Conservation (phyloP, 1,140 invertebrate species). For the Carposina sasakii region DNA sequence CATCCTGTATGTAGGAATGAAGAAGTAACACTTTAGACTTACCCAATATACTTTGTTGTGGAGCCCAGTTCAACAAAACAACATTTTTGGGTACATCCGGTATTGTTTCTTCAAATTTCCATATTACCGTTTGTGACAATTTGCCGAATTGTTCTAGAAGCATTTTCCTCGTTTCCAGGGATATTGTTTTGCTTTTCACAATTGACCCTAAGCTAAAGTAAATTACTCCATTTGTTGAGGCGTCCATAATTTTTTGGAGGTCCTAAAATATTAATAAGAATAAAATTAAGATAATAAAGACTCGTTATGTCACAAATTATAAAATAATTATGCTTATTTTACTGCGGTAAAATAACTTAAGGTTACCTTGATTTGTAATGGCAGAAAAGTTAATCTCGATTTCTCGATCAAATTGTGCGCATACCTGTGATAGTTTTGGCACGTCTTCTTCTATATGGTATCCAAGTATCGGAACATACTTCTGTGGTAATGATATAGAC, state of each 20-base stretch:
- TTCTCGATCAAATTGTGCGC: background rate
- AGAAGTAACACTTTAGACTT: too few relatives aligned
- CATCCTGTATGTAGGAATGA: too few relatives aligned
- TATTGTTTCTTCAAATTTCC: constrained; percentile 36
- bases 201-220: constrained; percentile 77
- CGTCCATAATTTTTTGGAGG: constrained; percentile 71
- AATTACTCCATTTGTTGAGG: constrained; percentile 71
- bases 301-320: background rate
- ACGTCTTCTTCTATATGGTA: constrained; percentile 32
- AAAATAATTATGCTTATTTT: background rate
- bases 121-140: constrained; percentile 74
- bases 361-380: background rate
- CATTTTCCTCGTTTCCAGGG: constrained; percentile 45
- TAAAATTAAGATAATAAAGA: too few relatives aligned
- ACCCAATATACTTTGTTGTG: constrained; percentile 14
- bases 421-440: constrained; percentile 25
- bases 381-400: background rate
- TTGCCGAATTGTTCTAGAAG: constrained; percentile 67
- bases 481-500: constrained; percentile 25
- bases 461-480: constrained; percentile 30
- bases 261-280: constrained; percentile 29
- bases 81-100: constrained; percentile 26
- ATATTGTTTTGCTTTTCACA: constrained; percentile 68
- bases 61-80: constrained; percentile 29
- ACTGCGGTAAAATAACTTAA: too few relatives aligned